Percentiles rank a stretch among this genome's conserved stretches.
These are phyloP conservation scores for Archilochus colubris DNA, from an alignment of 2,113 vertebrate species.

Conservation along the genomic window DNA sequence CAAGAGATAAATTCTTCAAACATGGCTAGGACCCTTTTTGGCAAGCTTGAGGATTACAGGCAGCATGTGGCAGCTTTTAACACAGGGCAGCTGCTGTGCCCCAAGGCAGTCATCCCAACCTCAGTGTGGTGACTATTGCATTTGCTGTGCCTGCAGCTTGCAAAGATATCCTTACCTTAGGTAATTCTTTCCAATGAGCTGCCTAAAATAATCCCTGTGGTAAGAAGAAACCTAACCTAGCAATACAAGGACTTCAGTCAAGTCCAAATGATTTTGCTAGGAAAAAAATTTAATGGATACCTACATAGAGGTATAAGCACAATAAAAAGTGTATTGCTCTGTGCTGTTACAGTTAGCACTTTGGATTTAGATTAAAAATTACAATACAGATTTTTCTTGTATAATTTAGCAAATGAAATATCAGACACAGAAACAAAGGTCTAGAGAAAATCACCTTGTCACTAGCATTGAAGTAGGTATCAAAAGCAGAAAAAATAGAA, in stretches of 20 bases:
- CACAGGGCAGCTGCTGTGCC: neutral
- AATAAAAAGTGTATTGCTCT: neutral
- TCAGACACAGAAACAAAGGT: neutral
- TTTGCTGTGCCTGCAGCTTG: neutral
- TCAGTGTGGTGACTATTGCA: fast-evolving
- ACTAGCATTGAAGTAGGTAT: neutral
- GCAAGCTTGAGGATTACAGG: neutral
- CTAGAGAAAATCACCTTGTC: neutral
- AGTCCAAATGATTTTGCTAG: neutral
- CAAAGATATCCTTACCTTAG: neutral
- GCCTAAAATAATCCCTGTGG: neutral
- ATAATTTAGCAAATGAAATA: neutral
- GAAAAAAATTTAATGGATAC: neutral
- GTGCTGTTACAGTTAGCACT: neutral
- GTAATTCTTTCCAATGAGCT: neutral
- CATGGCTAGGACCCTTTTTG: neutral
- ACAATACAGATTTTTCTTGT: neutral
- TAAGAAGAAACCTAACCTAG: neutral
- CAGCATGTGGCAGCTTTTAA: neutral
- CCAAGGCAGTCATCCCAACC: neutral
- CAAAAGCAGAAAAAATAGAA: neutral
- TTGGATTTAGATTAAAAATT: neutral
- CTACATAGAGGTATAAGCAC: neutral
- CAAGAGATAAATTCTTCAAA: neutral
- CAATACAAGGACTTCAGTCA: neutral